phyloP scores from a whole-genome alignment of 2,888 invertebrate species.

The Schizotus pectinicornis region DNA sequence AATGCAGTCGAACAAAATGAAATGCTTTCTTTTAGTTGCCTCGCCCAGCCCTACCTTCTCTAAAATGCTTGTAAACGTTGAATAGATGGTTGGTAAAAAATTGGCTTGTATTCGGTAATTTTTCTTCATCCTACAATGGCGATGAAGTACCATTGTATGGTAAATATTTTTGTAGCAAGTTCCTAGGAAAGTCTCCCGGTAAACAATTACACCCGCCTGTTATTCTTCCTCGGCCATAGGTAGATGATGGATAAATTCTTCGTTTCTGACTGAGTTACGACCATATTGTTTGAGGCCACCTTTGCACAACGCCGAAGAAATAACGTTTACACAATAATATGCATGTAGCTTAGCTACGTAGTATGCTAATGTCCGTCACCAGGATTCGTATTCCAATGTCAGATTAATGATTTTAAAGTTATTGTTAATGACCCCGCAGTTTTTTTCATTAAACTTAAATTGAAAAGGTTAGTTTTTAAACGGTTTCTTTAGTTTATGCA shows the following conservation, averaged over 20 bases:
- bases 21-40: no score
- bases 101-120: no score
- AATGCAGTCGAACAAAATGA: no score
- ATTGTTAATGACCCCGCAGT: no score
- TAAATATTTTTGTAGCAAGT: slow-evolving; percentile 36
- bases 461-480: no score
- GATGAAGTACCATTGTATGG: slow-evolving; percentile 36
- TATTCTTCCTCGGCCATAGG: slow-evolving; percentile 30
- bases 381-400: slow-evolving; percentile 22
- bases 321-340: no score
- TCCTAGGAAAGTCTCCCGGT: slow-evolving; percentile 35
- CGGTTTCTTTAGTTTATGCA: no score
- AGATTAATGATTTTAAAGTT: no score
- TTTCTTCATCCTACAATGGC: slow-evolving; percentile 13
- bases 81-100: no score
- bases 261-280: slow-evolving; percentile 39
- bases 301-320: slow-evolving; percentile 25
- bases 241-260: slow-evolving; percentile 42
- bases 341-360: slow-evolving; percentile 17
- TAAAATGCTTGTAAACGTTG: no score
- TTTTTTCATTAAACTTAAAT: no score
- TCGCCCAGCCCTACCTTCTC: no score
- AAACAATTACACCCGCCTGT: slow-evolving; percentile 41
- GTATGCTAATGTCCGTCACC: slow-evolving; percentile 36
- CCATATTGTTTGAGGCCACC: slow-evolving; percentile 36